These are phyloP conservation scores for Ricordea florida DNA, from an alignment of 92 coral and sea anemone genomes.

Conservation along the genomic window DNA sequence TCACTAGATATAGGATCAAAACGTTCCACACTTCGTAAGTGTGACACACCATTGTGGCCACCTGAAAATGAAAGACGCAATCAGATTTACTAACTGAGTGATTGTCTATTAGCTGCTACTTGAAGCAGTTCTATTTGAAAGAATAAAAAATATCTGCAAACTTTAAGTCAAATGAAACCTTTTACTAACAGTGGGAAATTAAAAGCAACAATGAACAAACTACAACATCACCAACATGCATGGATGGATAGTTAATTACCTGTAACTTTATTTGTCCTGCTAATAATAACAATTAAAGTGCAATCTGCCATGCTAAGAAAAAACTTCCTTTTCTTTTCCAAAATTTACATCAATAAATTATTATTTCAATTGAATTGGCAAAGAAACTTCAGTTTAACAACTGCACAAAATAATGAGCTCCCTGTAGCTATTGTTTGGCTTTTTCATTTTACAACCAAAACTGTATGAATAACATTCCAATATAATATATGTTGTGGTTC, in stretches of 20 bases:
- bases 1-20: constrained; percentile 92
- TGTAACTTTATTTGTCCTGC: not conserved
- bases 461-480: too few relatives aligned
- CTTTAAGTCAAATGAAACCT: too few relatives aligned
- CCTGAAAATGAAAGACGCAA: constrained; percentile 47
- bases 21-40: constrained; percentile 85
- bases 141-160: too few relatives aligned
- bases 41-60: constrained; percentile 94
- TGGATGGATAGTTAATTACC: not conserved
- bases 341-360: too few relatives aligned
- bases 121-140: not conserved
- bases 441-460: too few relatives aligned
- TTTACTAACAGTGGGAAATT: not conserved
- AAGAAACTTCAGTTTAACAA: too few relatives aligned
- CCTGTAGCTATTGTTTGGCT: too few relatives aligned
- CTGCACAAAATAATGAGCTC: too few relatives aligned
- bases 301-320: not conserved
- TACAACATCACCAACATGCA: not conserved
- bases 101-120: not conserved
- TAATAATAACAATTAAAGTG: not conserved
- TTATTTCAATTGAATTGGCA: too few relatives aligned
- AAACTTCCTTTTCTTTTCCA: too few relatives aligned
- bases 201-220: not conserved
- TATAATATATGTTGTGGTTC: not conserved
- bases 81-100: too few relatives aligned